Evolutionary conservation across 2,113 vertebrate species (phyloP).

Genomic region (Acinonyx jubatus): DNA sequence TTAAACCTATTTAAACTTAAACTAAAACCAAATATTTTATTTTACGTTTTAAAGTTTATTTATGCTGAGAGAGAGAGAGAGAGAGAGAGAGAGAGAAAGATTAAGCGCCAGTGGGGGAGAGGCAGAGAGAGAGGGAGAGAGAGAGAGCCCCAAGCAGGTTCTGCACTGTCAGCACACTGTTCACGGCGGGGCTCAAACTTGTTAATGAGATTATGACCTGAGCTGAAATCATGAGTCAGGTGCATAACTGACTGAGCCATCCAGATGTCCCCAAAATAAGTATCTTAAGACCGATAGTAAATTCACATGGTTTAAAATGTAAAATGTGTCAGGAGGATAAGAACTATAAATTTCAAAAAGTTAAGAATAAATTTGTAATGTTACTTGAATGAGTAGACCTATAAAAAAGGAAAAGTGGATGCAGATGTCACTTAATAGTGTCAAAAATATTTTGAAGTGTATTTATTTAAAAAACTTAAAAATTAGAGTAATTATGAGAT

Average conservation of each 20-base stretch:
- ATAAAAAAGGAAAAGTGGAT: not conserved
- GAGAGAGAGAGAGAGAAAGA: too few species aligned
- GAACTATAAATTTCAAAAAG: not conserved
- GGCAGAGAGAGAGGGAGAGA: too few species aligned
- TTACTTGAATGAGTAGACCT: not conserved
- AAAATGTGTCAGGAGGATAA: not conserved
- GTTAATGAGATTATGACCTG: too few species aligned
- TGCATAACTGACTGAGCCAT: too few species aligned
- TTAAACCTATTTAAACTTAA: not conserved
- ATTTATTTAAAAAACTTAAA: not conserved
- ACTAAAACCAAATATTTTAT: not conserved
- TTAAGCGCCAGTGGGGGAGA: too few species aligned
- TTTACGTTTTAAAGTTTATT: too few species aligned
- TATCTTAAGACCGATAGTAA: not conserved
- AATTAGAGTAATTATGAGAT: not conserved
- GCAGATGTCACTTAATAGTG: not conserved
- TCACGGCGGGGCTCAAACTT: too few species aligned
- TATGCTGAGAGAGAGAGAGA: too few species aligned
- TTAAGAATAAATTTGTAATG: not conserved
- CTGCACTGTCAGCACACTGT: too few species aligned
- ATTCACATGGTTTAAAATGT: not conserved
- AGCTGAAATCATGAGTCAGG: too few species aligned
- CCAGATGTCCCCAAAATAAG: not conserved
- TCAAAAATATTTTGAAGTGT: not conserved
- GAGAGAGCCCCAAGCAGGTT: too few species aligned